Conservation (phyloP, 1,140 invertebrate species). For the Meloidogyne exigua region DNA sequence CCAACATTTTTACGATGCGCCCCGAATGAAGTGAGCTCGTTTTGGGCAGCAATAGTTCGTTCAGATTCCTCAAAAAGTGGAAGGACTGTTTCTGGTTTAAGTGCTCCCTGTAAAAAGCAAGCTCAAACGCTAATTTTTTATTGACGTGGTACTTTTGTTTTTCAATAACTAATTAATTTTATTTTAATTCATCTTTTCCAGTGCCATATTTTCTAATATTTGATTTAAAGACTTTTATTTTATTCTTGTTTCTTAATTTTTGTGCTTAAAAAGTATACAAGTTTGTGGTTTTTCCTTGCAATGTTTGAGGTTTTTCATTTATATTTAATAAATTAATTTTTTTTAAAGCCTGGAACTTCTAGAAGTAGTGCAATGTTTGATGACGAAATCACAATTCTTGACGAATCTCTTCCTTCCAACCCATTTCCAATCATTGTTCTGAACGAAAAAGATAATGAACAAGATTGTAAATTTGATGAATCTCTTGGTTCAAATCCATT, state of each 20-base stretch:
- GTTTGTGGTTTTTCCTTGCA: neutral
- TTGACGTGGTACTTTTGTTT: no score
- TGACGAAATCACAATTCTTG: neutral
- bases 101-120: no score
- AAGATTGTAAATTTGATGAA: neutral
- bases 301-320: neutral
- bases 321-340: neutral
- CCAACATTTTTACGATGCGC: constrained; percentile 38
- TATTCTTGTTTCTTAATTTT: neutral
- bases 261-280: neutral
- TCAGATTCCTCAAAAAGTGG: constrained; percentile 44
- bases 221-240: no score
- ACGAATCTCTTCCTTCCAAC: neutral
- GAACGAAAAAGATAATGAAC: neutral
- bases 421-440: constrained; percentile 2
- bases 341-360: neutral
- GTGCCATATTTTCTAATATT: no score
- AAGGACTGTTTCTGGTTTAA: constrained; percentile 35
- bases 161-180: no score
- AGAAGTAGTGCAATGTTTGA: neutral
- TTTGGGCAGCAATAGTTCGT: constrained; percentile 39
- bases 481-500: neutral
- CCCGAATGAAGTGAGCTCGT: constrained; percentile 44
- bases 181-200: no score
- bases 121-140: no score